phyloP scores from a whole-genome alignment of 2,888 invertebrate species.

The Antheraea yamamai region DNA sequence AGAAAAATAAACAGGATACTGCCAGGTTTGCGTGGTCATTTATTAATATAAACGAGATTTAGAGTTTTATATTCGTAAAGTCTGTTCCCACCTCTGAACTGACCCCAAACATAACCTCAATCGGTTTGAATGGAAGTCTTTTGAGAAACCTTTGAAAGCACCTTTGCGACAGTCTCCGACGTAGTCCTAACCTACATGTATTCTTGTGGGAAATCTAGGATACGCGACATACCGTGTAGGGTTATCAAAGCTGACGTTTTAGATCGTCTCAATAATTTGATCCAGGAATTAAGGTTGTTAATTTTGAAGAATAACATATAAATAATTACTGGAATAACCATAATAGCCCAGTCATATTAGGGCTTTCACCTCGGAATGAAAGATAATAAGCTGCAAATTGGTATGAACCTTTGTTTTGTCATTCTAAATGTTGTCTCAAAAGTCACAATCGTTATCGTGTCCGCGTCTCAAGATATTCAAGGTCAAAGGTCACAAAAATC shows the following conservation, averaged over 20 bases:
- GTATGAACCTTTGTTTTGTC: too few relatives aligned
- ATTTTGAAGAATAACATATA: background rate
- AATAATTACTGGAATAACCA: too few relatives aligned
- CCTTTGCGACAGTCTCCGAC: background rate
- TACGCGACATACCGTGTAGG: background rate
- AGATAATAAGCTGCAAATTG: too few relatives aligned
- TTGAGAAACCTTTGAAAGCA: background rate
- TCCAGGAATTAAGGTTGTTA: background rate
- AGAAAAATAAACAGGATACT: background rate
- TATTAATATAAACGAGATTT: background rate
- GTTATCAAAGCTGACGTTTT: background rate
- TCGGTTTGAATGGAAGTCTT: background rate
- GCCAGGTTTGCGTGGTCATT: background rate
- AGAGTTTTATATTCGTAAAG: background rate
- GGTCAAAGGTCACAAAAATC: too few relatives aligned
- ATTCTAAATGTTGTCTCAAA: too few relatives aligned
- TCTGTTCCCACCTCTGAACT: background rate
- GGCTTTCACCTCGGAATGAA: too few relatives aligned
- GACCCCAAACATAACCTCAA: conserved; percentile 7
- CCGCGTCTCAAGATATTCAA: too few relatives aligned
- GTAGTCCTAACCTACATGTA: conserved; percentile 1
- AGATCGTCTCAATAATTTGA: background rate
- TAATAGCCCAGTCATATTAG: too few relatives aligned
- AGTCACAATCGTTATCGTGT: too few relatives aligned
- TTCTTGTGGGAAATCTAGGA: conserved; percentile 8